These are phyloP conservation scores for Gallinago paraguaiae DNA, from an alignment of 2,113 vertebrate species.

Conservation along the genomic window DNA sequence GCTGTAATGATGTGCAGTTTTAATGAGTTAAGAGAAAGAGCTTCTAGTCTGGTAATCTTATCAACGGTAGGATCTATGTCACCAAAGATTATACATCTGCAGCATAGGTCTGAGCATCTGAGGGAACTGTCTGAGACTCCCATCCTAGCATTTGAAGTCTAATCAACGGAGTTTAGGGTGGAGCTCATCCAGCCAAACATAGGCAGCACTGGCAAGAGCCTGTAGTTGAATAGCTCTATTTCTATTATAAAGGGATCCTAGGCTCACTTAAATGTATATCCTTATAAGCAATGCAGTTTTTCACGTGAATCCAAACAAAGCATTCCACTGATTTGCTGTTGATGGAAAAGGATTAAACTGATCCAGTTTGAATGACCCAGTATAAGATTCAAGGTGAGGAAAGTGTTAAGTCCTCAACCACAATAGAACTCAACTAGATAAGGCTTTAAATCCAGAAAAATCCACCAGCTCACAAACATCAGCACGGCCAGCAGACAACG, in stretches of 20 bases:
- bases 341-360: background rate
- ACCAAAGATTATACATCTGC: background rate
- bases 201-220: background rate
- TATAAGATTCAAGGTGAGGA: background rate
- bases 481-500: background rate
- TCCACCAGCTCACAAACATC: background rate
- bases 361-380: background rate
- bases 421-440: background rate
- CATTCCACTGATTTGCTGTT: background rate
- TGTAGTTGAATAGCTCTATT: background rate
- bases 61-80: background rate
- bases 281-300: background rate
- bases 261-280: background rate
- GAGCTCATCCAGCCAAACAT: background rate
- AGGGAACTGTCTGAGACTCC: background rate
- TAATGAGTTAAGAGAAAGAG: constrained; percentile 19
- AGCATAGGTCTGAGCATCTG: background rate
- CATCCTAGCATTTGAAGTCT: background rate
- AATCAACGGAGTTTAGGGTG: background rate
- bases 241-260: background rate
- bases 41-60: background rate
- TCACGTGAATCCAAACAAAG: background rate
- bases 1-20: background rate
- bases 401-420: background rate
- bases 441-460: background rate